Conservation (phyloP, 1,140 invertebrate species). For the Paraescarpia echinospica region DNA sequence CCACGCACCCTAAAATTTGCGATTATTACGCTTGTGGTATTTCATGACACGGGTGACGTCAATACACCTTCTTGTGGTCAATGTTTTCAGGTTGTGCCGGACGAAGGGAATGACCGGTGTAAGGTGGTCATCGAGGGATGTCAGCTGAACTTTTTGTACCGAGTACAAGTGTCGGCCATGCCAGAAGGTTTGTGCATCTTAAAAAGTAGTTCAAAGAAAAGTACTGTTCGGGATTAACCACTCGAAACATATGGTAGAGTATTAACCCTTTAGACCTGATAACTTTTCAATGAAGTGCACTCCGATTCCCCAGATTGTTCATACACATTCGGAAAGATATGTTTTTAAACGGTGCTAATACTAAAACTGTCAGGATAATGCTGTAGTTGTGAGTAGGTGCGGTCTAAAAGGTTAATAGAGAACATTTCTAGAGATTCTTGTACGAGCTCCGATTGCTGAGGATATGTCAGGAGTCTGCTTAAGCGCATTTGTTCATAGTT, state of each 20-base stretch:
- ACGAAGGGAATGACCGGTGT: conserved; percentile 51
- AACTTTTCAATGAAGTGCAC: no score
- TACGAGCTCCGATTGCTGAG: no score
- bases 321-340: no score
- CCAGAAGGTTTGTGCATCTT: conserved; percentile 27
- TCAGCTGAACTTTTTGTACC: conserved; percentile 45
- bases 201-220: not conserved
- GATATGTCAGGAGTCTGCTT: not conserved
- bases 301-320: no score
- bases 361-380: no score
- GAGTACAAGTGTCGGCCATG: conserved; percentile 51
- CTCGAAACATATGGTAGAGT: not conserved
- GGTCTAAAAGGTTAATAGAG: no score
- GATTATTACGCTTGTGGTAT: not conserved
- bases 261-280: no score
- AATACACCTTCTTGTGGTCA: not conserved
- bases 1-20: not conserved
- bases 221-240: not conserved
- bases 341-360: no score
- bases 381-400: no score
- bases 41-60: not conserved
- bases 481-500: not conserved
- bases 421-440: no score
- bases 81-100: conserved; percentile 49
- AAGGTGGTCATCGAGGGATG: conserved; percentile 56